phyloP scores from a whole-genome alignment of 2,113 vertebrate species.

The Cnemophilus loriae region DNA sequence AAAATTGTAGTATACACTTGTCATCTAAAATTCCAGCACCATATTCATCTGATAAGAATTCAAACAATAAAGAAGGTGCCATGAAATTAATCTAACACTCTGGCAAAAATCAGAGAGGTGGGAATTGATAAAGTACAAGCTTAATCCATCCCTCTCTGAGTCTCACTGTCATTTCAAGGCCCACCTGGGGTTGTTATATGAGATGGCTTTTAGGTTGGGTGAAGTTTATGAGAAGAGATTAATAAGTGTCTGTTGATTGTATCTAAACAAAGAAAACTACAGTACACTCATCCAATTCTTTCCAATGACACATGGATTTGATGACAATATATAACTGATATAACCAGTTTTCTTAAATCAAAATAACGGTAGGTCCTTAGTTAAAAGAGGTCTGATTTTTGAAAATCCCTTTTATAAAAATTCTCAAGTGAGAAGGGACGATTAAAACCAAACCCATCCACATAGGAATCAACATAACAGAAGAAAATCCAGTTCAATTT shows the following conservation, averaged over 20 bases:
- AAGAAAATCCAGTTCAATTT: neutral
- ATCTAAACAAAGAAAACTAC: neutral
- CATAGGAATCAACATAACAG: neutral
- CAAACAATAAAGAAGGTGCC: neutral
- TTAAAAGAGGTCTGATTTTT: neutral
- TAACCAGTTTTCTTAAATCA: neutral
- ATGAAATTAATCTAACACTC: conserved; percentile 9
- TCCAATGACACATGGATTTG: neutral
- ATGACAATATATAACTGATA: neutral
- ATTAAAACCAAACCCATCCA: neutral
- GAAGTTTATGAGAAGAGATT: conserved; percentile 9
- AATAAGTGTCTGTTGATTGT: neutral
- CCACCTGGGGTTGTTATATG: neutral
- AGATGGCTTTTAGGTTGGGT: neutral
- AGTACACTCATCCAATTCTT: neutral
- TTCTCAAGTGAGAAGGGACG: fast-evolving
- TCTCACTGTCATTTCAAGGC: conserved; percentile 19
- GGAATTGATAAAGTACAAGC: neutral
- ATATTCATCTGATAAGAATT: neutral
- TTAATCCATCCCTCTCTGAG: conserved; percentile 13
- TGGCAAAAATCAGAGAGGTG: neutral
- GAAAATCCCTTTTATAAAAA: neutral
- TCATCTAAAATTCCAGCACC: neutral
- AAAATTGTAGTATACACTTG: neutral
- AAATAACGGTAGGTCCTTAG: neutral